Evolutionary conservation across 2,888 invertebrate genomes (phyloP), one percentile per base, ranked within the genome.

Genomic region (Dromius quadrimaculatus): DNA sequence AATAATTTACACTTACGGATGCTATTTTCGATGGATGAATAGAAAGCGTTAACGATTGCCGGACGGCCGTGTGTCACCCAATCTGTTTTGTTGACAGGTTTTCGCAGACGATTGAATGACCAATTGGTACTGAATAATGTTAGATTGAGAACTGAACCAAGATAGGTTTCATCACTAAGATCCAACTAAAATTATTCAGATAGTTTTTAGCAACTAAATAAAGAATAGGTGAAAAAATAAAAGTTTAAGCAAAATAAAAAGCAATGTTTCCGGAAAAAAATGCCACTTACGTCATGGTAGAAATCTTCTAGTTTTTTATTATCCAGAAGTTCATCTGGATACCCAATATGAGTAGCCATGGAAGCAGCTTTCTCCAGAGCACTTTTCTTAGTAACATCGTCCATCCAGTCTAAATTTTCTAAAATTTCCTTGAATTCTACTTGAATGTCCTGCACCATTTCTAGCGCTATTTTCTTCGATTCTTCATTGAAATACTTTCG

Each of bases 291-390:
- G 71, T 89, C 88, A 3, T 86, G 80, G 79, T 95, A 96, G 79
- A 94, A 92, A 70, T 92, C 87, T 47, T 90, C 91, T 2, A 97
- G 84, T 79, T 94, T 94, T 1, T 86, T 84, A 76, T 95, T 87
- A 76, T 95, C 90, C 59, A 96, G 84, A 78, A 97, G 88, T 81
- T 95, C 96, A 76, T 92, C 92, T 0, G 97, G 97, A 81, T 97
- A 97, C 0, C 95, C 97, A 78, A 97, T 96, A 81, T 96, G 94
- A 0, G 93, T 90, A 1, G 90, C 86, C 92, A 97, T 96, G 0
- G 90, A 87, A 70, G 88, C 88, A 0, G 94, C 91, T 80, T 95
- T 95, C 71, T 90, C 89, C 72, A 93, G 81, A 0, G 94, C 95
- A 68, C 89, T 89, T 74, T 84, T 81, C 54, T 90, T 89, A 0